Conservation (phyloP, 2,113 vertebrate species). For the Chrysemys picta region DNA sequence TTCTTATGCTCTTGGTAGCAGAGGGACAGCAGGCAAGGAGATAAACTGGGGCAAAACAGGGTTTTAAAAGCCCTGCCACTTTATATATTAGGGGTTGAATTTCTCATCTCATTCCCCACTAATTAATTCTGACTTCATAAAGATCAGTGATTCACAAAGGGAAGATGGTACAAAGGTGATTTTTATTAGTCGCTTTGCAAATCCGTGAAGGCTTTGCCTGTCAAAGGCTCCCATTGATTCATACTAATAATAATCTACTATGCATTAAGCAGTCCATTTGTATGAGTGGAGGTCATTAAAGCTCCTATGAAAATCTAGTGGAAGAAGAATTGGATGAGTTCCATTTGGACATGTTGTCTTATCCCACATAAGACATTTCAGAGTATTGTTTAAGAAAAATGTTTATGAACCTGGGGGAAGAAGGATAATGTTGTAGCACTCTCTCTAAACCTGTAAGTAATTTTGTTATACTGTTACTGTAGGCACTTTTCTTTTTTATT, state of each 20-base stretch:
- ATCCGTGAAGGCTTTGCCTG: constrained; percentile 45
- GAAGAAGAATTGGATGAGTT: constrained; percentile 22
- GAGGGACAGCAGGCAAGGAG: neutral
- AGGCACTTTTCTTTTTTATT: neutral
- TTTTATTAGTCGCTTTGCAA: constrained; percentile 60
- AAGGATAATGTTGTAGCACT: neutral
- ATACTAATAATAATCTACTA: constrained; percentile 39
- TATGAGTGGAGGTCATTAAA: constrained; percentile 59
- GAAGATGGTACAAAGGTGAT: constrained; percentile 30
- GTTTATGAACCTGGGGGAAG: constrained; percentile 36
- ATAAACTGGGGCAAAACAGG: neutral
- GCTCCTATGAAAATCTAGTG: constrained; percentile 16
- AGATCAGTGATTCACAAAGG: constrained; percentile 28
- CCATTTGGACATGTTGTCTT: constrained; percentile 22
- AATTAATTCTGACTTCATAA: constrained; percentile 54
- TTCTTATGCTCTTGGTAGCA: neutral
- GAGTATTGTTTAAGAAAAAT: constrained; percentile 51
- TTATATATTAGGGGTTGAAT: constrained; percentile 25
- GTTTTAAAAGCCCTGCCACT: constrained; percentile 6
- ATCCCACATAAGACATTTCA: neutral
- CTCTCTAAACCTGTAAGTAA: constrained; percentile 25
- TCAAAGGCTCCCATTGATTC: constrained; percentile 60
- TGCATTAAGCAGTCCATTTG: constrained; percentile 52
- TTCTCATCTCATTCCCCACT: constrained; percentile 12
- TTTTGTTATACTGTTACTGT: neutral